Conservation (phyloP, 2,888 invertebrate genomes). For the Temnothorax unifasciatus region DNA sequence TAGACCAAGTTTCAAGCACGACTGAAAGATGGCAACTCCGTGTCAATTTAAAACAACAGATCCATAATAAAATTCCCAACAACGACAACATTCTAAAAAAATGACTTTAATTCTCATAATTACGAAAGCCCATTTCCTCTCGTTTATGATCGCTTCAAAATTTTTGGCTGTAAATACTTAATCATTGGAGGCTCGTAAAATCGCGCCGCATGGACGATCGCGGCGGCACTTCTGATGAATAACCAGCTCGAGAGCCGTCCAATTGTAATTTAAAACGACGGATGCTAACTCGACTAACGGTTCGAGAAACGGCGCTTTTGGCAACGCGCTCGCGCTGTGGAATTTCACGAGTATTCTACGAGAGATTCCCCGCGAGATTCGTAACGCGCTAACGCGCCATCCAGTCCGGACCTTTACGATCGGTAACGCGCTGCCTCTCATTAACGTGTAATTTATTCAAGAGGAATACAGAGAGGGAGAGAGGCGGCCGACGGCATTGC, state of each 20-base stretch:
- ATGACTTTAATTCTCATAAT: not conserved
- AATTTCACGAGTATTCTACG: conserved; percentile 59
- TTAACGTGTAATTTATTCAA: conserved; percentile 64
- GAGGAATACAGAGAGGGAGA: conserved; percentile 6
- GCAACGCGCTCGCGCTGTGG: conserved; percentile 40
- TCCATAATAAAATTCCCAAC: not conserved
- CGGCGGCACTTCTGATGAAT: conserved; percentile 13
- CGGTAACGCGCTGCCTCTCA: conserved; percentile 66
- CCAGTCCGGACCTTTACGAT: conserved; percentile 58
- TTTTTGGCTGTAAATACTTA: not conserved
- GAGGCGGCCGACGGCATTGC: conserved; percentile 44
- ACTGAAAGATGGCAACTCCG: conserved; percentile 36
- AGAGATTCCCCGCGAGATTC: conserved; percentile 54
- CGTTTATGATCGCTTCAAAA: not conserved
- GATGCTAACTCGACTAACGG: conserved; percentile 53
- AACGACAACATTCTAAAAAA: not conserved
- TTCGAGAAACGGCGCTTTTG: conserved; percentile 53
- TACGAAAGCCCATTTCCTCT: not conserved
- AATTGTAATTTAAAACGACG: conserved; percentile 49
- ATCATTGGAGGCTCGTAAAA: conserved; percentile 23
- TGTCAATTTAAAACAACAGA: conserved; percentile 18
- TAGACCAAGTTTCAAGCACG: not conserved
- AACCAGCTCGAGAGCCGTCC: conserved; percentile 29
- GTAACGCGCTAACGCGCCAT: conserved; percentile 47
- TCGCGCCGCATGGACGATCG: not conserved